A percentile compares a stretch with the other conserved stretches of the same genome.
Conservation (phyloP, 2,113 vertebrate species). For the Ibidorhyncha struthersii region DNA sequence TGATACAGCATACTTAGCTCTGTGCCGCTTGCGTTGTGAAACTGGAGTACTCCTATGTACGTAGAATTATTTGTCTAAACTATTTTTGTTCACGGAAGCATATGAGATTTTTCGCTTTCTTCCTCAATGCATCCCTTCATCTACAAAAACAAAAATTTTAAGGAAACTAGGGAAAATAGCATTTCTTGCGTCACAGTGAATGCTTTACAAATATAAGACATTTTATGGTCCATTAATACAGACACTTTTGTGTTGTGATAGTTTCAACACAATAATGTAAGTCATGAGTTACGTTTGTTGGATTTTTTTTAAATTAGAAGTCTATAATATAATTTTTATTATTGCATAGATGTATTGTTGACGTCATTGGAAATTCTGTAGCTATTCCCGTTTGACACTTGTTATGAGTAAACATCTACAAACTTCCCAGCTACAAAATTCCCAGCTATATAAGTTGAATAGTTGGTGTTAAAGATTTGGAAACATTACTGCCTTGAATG, state of each 20-base stretch:
- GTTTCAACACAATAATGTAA: not conserved
- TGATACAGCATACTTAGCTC: not conserved
- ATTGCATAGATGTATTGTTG: not conserved
- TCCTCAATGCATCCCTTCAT: not conserved
- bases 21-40: not conserved
- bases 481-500: conserved; percentile 70
- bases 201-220: not conserved
- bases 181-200: not conserved
- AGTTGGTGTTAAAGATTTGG: conserved; percentile 52
- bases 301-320: not conserved
- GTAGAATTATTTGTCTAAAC: not conserved
- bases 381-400: not conserved
- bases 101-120: not conserved
- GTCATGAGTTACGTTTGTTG: not conserved
- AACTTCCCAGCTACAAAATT: conserved; percentile 61
- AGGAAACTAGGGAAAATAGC: not conserved
- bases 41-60: not conserved
- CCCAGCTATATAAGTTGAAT: conserved; percentile 53
- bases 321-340: not conserved
- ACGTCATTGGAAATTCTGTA: conserved; percentile 16
- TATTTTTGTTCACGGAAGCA: not conserved
- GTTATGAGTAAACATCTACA: conserved; percentile 38
- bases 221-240: not conserved
- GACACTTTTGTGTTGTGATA: not conserved
- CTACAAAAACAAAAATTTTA: not conserved